phyloP scores from a whole-genome alignment of 2,888 invertebrate species.

The Melanchra persicariae region DNA sequence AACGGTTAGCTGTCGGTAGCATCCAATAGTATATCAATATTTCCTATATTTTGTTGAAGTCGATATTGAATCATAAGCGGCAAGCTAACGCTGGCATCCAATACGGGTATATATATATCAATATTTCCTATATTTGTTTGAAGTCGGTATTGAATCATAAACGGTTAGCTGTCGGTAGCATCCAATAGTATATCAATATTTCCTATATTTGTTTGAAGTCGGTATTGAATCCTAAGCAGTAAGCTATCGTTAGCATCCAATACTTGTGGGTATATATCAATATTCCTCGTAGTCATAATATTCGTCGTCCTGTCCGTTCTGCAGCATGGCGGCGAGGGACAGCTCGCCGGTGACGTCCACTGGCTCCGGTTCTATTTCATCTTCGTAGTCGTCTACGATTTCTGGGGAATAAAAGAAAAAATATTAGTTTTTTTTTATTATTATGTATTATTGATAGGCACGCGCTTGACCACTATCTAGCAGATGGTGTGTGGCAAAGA shows the following conservation, averaged over 20 bases:
- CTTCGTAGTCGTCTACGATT: constrained; percentile 83
- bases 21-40: not conserved
- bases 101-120: not conserved
- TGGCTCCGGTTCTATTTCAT: constrained; percentile 83
- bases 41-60: not conserved
- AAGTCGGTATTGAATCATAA: too few species aligned
- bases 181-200: not conserved
- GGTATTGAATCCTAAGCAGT: constrained; percentile 45
- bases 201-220: not conserved
- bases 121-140: too few species aligned
- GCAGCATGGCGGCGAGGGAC: constrained; percentile 91
- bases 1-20: not conserved
- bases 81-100: constrained; percentile 16
- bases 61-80: constrained; percentile 40
- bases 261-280: constrained; percentile 46
- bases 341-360: constrained; percentile 84
- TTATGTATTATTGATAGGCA: too few species aligned
- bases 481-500: too few species aligned
- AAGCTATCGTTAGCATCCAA: constrained; percentile 32
- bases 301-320: constrained; percentile 92
- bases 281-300: constrained; percentile 94
- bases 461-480: too few species aligned
- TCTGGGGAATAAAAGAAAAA: constrained; percentile 32
- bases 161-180: not conserved
- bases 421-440: too few species aligned